Percentiles rank a stretch among this genome's conserved stretches.
Evolutionary conservation across 2,797 vertebrate species (phyloP).

Genomic region (Poeciliopsis gracilis): DNA sequence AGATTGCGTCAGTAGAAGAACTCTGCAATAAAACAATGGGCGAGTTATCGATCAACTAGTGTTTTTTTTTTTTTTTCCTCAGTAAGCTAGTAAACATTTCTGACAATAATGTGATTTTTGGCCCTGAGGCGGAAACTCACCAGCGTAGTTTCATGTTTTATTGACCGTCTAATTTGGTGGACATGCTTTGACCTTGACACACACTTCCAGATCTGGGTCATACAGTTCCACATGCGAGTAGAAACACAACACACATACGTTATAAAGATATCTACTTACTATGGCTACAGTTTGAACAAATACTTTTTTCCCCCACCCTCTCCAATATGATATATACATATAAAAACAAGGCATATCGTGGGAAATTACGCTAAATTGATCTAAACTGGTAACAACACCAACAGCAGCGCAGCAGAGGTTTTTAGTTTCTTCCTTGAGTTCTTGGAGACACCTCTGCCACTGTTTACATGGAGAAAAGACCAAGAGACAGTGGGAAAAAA

Average conservation of each 20-base stretch:
- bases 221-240: constrained; percentile 34
- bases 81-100: constrained; percentile 19
- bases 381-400: neutral
- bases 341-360: neutral
- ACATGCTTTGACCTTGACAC: constrained; percentile 62
- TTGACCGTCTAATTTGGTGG: constrained; percentile 44
- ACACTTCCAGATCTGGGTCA: constrained; percentile 48
- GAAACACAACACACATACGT: neutral
- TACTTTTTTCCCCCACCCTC: neutral
- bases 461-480: neutral
- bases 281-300: neutral
- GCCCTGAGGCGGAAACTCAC: constrained; percentile 44
- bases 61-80: neutral
- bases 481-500: neutral
- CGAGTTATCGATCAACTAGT: neutral
- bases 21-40: constrained; percentile 2
- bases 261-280: neutral
- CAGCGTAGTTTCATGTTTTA: constrained; percentile 33
- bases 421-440: neutral
- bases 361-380: neutral
- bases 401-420: neutral
- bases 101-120: constrained; percentile 39
- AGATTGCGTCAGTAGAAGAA: neutral
- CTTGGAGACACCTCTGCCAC: constrained; percentile 8
- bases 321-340: neutral